phyloP scores from a whole-genome alignment of 2,888 invertebrate genomes.

The Herminia tarsipennalis region DNA sequence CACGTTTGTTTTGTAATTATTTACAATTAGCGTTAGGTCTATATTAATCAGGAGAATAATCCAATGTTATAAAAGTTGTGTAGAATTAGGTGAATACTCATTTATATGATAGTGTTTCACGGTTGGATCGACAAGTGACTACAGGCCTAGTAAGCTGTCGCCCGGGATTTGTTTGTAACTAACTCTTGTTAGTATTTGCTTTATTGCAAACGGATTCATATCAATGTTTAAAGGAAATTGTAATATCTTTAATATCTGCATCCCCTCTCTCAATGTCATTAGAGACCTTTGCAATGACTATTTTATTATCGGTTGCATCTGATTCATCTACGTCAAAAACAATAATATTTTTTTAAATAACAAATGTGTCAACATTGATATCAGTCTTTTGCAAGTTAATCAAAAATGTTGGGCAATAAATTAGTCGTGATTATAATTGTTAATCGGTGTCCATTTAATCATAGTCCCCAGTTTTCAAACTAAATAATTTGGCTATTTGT shows the following conservation, averaged over 20 bases:
- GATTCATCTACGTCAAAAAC: too few species aligned
- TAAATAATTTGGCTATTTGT: conserved; percentile 48
- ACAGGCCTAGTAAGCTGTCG: conserved; percentile 70
- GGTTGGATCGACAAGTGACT: conserved; percentile 56
- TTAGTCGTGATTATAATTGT: conserved; percentile 39
- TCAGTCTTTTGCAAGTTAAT: conserved; percentile 15
- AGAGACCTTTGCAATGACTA: not conserved
- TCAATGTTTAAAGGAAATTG: conserved; percentile 2
- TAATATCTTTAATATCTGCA: too few species aligned
- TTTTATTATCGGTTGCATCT: too few species aligned
- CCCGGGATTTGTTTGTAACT: conserved; percentile 32
- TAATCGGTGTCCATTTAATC: conserved; percentile 52
- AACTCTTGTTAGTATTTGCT: conserved; percentile 23
- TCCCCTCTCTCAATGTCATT: too few species aligned
- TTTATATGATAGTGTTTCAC: conserved; percentile 56
- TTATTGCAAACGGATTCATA: conserved; percentile 22
- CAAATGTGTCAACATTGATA: conserved; percentile 3
- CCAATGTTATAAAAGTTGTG: conserved; percentile 76
- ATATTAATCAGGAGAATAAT: conserved; percentile 69
- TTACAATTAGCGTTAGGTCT: conserved; percentile 67
- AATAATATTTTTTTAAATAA: too few species aligned
- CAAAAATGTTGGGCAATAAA: conserved; percentile 35
- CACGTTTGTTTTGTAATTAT: conserved; percentile 70
- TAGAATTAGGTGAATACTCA: conserved; percentile 70
- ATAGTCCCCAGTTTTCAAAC: conserved; percentile 20